Evolutionary conservation across 1,140 invertebrate genomes (phyloP), one percentile per base, ranked within the genome.

Genomic region (Hermetia illucens): DNA sequence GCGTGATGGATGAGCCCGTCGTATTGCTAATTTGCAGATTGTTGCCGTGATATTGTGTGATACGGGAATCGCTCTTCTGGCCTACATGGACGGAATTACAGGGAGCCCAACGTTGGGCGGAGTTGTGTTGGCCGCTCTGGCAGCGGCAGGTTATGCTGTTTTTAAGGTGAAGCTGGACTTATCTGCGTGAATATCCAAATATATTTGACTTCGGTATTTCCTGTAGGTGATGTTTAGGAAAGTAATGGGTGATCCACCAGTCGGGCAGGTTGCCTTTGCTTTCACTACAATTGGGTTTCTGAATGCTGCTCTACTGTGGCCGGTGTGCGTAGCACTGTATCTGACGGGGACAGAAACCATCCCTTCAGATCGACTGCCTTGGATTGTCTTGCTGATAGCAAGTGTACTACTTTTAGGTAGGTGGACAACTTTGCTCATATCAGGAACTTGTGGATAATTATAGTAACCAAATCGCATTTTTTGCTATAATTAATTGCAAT

Each of bases 71-170:
- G 89, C 90, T 3, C 66, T 95, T 17, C 67, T 94, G 41, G 90
- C 89, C 6, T 95, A 95, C 49, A 93, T 94, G 86, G 90, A 94
- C 52, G 89, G 89, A 20, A 89, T 91, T 45, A 88, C 84, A 1
- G 79, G 81, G 41, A 88, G 82, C 61, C 80, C 81, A 2, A 93
- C 87, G 2, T 64, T 93, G n/a, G 82, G 79, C 15, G 86, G 86
- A 1, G 89, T 94, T 1, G 82, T 94, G n/a, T 58, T 94, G 19
- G 84, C 87, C 29, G 84, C 86, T 12, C 75, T 81, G 17, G 82
- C 89, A 32, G 87, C 87, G 32, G 85, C 86, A 10, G 82, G 82
- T 31, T 89, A 86, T 48, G 87, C 88, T 38, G 85, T 93, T 46
- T 92, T 91, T 55, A 91, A 91, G 73, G 85, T 89, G 63, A 63